These are phyloP conservation scores for Adela reaumurella DNA, from an alignment of 2,888 invertebrate species.

Conservation along the genomic window DNA sequence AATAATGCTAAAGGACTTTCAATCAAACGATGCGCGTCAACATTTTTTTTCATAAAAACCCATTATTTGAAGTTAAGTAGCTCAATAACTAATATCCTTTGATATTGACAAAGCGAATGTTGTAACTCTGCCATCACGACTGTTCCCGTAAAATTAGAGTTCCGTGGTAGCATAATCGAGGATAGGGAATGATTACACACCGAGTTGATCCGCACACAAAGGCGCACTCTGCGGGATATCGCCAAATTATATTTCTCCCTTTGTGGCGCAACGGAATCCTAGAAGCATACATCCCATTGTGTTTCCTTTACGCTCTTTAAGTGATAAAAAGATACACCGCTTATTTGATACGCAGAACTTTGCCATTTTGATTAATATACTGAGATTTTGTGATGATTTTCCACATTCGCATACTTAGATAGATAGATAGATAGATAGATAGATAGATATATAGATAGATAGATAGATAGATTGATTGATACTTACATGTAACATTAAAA, in stretches of 20 bases:
- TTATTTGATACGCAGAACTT: neutral
- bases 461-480: too few relatives aligned
- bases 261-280: conserved; percentile 27
- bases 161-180: conserved; percentile 34
- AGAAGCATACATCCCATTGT: neutral
- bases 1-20: too few relatives aligned
- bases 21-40: too few relatives aligned
- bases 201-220: conserved; percentile 50
- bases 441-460: too few relatives aligned
- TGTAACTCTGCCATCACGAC: conserved; percentile 50
- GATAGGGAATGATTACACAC: conserved; percentile 51
- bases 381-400: too few relatives aligned
- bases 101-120: neutral
- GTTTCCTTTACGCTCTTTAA: neutral
- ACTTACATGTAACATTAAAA: too few relatives aligned
- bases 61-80: neutral
- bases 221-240: conserved; percentile 51
- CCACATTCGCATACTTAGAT: too few relatives aligned
- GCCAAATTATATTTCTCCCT: conserved; percentile 51
- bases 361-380: too few relatives aligned
- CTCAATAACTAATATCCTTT: neutral
- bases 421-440: too few relatives aligned
- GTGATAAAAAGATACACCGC: neutral
- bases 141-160: conserved; percentile 46
- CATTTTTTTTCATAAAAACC: neutral